These are phyloP conservation scores for Platysternon megacephalum DNA, from an alignment of 2,113 vertebrate species.

Conservation along the genomic window DNA sequence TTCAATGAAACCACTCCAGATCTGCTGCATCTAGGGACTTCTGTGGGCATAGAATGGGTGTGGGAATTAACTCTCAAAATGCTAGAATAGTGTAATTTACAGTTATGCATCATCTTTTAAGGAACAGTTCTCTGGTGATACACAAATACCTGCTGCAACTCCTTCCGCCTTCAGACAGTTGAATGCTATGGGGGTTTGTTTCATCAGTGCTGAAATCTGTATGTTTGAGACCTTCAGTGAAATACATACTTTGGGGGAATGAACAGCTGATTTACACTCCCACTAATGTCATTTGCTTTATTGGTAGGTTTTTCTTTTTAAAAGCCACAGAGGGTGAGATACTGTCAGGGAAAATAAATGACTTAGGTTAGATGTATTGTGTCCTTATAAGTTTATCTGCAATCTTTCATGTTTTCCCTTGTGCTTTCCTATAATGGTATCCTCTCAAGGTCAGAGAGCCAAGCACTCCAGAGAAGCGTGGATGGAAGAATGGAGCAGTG, in stretches of 20 bases:
- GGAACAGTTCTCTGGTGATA: neutral
- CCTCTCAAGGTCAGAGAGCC: conserved; percentile 28
- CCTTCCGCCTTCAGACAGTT: neutral
- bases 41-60: neutral
- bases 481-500: neutral
- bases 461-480: neutral
- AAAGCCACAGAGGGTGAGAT: neutral
- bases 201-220: neutral
- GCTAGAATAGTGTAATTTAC: neutral
- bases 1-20: neutral
- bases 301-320: conserved; percentile 9
- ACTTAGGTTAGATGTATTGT: neutral
- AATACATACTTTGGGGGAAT: neutral
- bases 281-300: conserved; percentile 3
- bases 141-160: neutral
- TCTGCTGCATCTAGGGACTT: neutral
- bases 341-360: conserved; percentile 35
- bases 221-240: neutral
- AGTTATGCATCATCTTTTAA: conserved; percentile 11
- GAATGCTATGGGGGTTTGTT: neutral
- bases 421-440: neutral
- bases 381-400: neutral
- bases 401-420: conserved; percentile 26
- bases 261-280: conserved; percentile 26
- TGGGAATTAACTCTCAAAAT: conserved; percentile 5